Evolutionary conservation across 2,113 vertebrate genomes (phyloP).

Genomic region (Chionomys nivalis): DNA sequence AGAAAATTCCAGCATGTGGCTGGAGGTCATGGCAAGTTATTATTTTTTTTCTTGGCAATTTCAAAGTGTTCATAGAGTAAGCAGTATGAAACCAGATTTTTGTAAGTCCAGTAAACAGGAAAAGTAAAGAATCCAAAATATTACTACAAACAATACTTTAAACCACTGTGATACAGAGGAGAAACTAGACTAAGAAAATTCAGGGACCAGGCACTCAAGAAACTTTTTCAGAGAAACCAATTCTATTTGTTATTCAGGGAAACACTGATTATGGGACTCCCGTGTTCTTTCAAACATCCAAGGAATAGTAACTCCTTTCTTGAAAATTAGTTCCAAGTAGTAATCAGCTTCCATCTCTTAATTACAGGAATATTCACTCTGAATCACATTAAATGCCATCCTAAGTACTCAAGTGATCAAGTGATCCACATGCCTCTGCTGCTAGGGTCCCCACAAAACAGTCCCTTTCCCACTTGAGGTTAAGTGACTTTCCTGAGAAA

Average conservation of each 20-base stretch:
- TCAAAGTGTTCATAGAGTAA: too few species aligned
- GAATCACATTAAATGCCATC: background rate
- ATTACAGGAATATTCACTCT: constrained; percentile 44
- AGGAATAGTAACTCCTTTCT: background rate
- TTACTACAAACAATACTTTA: too few species aligned
- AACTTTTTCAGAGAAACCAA: background rate
- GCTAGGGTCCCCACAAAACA: too few species aligned
- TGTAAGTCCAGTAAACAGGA: too few species aligned
- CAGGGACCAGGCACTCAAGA: background rate
- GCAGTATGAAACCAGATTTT: too few species aligned
- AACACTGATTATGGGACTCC: constrained; percentile 4
- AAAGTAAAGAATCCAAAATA: too few species aligned
- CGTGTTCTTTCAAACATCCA: background rate
- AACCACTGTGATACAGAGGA: too few species aligned
- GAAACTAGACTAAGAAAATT: too few species aligned
- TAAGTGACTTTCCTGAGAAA: background rate
- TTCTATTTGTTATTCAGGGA: background rate
- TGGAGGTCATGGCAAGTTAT: background rate
- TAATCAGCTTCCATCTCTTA: constrained; percentile 47
- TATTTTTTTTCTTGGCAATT: too few species aligned
- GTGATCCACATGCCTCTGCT: background rate
- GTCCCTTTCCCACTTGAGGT: background rate
- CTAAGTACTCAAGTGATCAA: constrained; percentile 35
- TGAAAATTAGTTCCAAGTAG: constrained; percentile 34
- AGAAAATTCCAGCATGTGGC: background rate